Conservation (phyloP, 1,140 invertebrate genomes). For the Heliconius hewitsoni region DNA sequence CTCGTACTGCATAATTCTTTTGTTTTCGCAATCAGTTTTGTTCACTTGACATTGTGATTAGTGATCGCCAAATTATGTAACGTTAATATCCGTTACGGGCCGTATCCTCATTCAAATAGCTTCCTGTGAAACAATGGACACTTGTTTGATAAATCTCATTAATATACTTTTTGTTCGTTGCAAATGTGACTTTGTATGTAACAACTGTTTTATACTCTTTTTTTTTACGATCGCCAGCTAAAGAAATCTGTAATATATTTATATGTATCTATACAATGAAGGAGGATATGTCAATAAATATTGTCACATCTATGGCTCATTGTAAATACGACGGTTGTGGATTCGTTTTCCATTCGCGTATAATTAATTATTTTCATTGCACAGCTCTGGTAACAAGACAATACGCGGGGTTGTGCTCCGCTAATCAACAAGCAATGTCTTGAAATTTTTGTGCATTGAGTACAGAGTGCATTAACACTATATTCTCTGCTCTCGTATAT, state of each 20-base stretch:
- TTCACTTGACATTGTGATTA: constrained; percentile 58
- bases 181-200: constrained; percentile 15
- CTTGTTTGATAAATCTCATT: constrained; percentile 49
- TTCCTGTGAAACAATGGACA: constrained; percentile 54
- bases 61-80: constrained; percentile 56
- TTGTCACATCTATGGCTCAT: too few relatives aligned
- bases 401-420: too few relatives aligned
- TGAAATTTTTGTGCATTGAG: too few relatives aligned
- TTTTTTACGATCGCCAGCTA: neutral
- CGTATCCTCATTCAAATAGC: constrained; percentile 58
- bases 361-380: too few relatives aligned
- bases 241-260: neutral
- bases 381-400: too few relatives aligned
- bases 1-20: constrained; percentile 32
- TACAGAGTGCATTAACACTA: too few relatives aligned
- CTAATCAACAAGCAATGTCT: too few relatives aligned
- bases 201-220: neutral
- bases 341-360: too few relatives aligned
- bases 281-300: neutral
- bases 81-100: constrained; percentile 48
- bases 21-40: constrained; percentile 35
- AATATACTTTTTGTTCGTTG: constrained; percentile 33
- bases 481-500: too few relatives aligned
- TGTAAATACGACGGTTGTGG: too few relatives aligned
- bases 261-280: neutral